Evolutionary conservation across 2,888 invertebrate genomes (phyloP).

Genomic region (Trichogramma dendrolimi): DNA sequence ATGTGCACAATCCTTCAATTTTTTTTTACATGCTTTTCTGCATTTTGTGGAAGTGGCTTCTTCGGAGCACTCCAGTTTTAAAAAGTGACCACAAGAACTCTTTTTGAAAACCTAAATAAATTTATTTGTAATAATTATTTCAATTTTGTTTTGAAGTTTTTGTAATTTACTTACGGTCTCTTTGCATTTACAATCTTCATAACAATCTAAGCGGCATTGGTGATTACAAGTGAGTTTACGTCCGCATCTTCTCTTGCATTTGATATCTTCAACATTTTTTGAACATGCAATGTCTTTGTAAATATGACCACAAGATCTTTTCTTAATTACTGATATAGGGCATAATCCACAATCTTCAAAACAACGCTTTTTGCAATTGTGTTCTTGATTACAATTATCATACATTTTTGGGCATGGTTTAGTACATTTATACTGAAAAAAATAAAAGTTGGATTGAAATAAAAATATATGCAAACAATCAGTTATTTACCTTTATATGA

Average conservation of each 20-base stretch:
- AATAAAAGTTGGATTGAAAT: background rate
- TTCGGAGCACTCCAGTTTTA: slow-evolving; percentile 10
- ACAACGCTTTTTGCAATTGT: slow-evolving; percentile 8
- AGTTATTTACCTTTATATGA: slow-evolving; percentile 6
- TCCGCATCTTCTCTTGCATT: slow-evolving; percentile 3
- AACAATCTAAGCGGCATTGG: slow-evolving; percentile 7
- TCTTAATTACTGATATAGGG: background rate
- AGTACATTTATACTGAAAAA: slow-evolving; percentile 12
- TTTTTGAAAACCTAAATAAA: slow-evolving; percentile 6
- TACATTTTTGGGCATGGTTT: slow-evolving; percentile 3
- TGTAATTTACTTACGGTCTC: background rate
- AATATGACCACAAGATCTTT: slow-evolving; percentile 10
- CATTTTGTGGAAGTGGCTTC: slow-evolving; percentile 6
- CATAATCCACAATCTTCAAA: slow-evolving; percentile 4
- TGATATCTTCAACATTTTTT: slow-evolving; percentile 1
- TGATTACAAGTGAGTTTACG: background rate
- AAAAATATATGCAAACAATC: too few species aligned
- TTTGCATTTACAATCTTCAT: slow-evolving; percentile 4
- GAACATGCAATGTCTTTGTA: background rate
- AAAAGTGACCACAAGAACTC: slow-evolving; percentile 8
- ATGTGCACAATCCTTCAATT: slow-evolving; percentile 5
- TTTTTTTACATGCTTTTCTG: slow-evolving; percentile 2
- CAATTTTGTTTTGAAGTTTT: background rate
- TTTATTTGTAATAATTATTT: background rate
- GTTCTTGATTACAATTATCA: background rate